These are phyloP conservation scores for Caenorhabditis sp. DNA, from an alignment of 2,888 invertebrate species.

Conservation along the genomic window DNA sequence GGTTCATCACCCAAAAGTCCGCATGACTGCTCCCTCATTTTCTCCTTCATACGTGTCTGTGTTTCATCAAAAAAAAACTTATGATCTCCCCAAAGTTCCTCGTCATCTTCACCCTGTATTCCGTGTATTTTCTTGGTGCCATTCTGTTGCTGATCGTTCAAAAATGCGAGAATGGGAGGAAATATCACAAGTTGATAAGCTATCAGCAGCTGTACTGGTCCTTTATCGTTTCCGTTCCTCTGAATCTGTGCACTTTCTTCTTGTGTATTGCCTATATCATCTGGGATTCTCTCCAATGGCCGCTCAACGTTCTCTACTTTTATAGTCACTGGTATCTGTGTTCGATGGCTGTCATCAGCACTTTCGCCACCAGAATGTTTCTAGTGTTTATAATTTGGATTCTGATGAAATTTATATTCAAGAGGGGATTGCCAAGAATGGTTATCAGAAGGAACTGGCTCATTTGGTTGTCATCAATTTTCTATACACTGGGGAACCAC, in stretches of 20 bases:
- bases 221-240: background rate
- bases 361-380: constrained; percentile 1
- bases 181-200: background rate
- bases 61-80: too few species aligned
- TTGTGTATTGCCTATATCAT: background rate
- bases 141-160: background rate
- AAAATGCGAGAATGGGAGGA: background rate
- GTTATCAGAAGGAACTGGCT: constrained; percentile 3
- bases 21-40: too few species aligned
- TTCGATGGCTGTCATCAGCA: constrained; percentile 1
- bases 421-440: background rate
- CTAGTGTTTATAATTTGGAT: background rate
- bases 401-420: constrained; percentile 3
- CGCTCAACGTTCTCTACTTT: background rate
- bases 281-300: background rate
- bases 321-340: constrained; percentile 1
- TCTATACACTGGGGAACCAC: background rate
- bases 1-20: background rate
- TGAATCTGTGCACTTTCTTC: constrained; percentile 1
- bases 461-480: background rate
- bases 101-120: background rate
- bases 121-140: background rate
- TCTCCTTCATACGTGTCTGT: too few species aligned
- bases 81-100: background rate
- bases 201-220: background rate